Base-by-base conservation (phyloP, 2,797 vertebrate species). In the Brachyalestes nurse region DNA sequence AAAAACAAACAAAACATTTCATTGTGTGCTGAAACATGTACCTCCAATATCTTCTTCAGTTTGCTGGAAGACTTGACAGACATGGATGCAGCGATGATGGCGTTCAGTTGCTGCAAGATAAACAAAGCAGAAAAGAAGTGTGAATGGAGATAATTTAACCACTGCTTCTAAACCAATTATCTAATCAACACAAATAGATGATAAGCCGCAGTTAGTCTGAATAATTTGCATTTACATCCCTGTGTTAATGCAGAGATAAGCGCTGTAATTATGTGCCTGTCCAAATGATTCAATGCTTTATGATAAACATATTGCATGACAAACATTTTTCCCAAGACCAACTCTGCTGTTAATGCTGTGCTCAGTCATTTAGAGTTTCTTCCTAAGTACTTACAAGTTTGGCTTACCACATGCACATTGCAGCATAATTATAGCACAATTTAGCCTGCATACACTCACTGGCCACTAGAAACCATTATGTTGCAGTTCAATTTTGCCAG, bases 31-130 rank as follows among this genome's bases (percentile, higher is more conserved):
- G n/a, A 47, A 42, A 23, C 2, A 17, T 34, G 94, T 75, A 99
- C 97, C 96, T 99, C 97, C 0, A 99, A 91, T 90, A 99, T 96
- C 88, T 96, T 96, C 86, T 96, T 97, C 83, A 99, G 93, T 85
- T 97, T 99, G 85, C 84, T 89, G 17, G 97, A 99, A 17, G 96
- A 95, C 88, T 96, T 98, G 88, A 99, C 91, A 8, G 97, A 98
- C 93, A 97, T 97, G 0, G 97, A 98, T 2, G 96, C 96, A 0
- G 96, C 95, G 14, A 99, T 97, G 85, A 98, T 75, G 74, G 96
- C 94, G 0, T 99, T 94, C 71, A 98, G 92, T 95, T 99, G 97
- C 97, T 99, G 91, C 16, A 73, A 81, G 80, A 76, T 74, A 60
- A 8, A 70, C 53, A 65, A 42, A 10, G 40, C 28, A 58, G 1